A percentile compares a stretch with the other conserved stretches of the same genome.
These are phyloP conservation scores for Celastrina argiolus DNA, from an alignment of 2,888 invertebrate species.

Conservation along the genomic window DNA sequence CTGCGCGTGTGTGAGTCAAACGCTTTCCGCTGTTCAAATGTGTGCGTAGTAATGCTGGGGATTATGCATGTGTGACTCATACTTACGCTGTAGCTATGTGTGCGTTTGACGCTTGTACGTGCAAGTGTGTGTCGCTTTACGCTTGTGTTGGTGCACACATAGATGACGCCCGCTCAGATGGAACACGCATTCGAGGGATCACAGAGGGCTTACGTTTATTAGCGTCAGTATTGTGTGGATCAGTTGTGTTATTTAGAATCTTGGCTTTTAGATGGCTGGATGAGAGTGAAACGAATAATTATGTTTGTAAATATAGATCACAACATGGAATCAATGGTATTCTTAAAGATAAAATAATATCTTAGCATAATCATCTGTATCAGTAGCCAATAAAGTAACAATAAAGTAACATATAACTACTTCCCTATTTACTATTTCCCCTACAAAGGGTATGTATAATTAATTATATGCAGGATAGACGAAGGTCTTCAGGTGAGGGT, in stretches of 20 bases:
- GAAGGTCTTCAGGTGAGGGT: too few relatives aligned
- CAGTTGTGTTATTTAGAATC: slow-evolving; percentile 25
- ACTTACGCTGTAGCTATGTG: slow-evolving; percentile 25
- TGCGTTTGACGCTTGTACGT: slow-evolving; percentile 22
- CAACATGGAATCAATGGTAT: too few relatives aligned
- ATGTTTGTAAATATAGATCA: too few relatives aligned
- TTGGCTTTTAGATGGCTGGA: neutral
- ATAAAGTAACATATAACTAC: too few relatives aligned
- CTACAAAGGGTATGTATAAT: too few relatives aligned
- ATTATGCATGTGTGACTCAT: neutral
- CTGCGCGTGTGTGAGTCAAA: slow-evolving; percentile 27
- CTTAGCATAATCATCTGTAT: too few relatives aligned
- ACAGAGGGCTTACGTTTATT: slow-evolving; percentile 72
- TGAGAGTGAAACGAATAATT: neutral
- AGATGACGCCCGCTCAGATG: slow-evolving; percentile 58
- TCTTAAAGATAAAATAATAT: too few relatives aligned
- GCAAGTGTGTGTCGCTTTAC: slow-evolving; percentile 29
- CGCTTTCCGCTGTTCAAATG: slow-evolving; percentile 22
- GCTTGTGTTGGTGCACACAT: slow-evolving; percentile 50
- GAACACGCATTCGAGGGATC: slow-evolving; percentile 75
- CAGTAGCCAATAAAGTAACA: too few relatives aligned
- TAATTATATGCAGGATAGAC: too few relatives aligned
- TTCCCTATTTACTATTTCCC: too few relatives aligned
- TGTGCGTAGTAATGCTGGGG: slow-evolving; percentile 25
- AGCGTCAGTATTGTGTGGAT: slow-evolving; percentile 49